phyloP scores from a whole-genome alignment of 1,140 invertebrate genomes.

The Anoplolepis gracilipes region DNA sequence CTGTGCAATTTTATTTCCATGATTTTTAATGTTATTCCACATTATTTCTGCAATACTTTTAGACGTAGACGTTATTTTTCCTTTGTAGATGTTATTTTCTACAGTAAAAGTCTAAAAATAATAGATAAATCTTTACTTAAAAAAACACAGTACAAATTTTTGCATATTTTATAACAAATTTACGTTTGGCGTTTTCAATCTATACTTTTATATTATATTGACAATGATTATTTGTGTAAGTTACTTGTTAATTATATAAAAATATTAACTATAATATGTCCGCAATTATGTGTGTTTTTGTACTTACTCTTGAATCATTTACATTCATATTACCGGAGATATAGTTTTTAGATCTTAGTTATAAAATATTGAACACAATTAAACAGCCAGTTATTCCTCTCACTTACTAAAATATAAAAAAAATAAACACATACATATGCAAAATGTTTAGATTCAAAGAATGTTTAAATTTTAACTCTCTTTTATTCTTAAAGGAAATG shows the following conservation, averaged over 20 bases:
- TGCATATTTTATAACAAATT: background rate
- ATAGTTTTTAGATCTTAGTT: background rate
- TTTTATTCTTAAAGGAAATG: too few relatives aligned
- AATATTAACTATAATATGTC: background rate
- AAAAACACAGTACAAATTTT: too few relatives aligned
- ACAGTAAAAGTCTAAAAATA: constrained; percentile 6
- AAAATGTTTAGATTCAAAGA: too few relatives aligned
- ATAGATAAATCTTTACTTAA: background rate
- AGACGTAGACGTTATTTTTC: rapidly evolving
- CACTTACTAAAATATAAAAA: too few relatives aligned
- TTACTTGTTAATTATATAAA: background rate
- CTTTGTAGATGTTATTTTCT: constrained; percentile 44
- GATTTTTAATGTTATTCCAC: constrained; percentile 31
- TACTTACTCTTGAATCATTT: background rate
- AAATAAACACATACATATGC: too few relatives aligned
- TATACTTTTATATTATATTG: background rate
- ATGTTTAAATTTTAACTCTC: too few relatives aligned
- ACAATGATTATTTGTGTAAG: background rate
- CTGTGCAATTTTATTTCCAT: constrained; percentile 36
- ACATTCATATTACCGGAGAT: background rate
- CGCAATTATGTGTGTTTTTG: background rate
- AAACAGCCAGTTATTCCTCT: too few relatives aligned
- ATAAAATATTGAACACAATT: too few relatives aligned
- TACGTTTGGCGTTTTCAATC: background rate
- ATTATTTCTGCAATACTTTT: constrained; percentile 51